Evolutionary conservation across 2,797 vertebrate species (phyloP).

Genomic region (Telmatherina bonti): DNA sequence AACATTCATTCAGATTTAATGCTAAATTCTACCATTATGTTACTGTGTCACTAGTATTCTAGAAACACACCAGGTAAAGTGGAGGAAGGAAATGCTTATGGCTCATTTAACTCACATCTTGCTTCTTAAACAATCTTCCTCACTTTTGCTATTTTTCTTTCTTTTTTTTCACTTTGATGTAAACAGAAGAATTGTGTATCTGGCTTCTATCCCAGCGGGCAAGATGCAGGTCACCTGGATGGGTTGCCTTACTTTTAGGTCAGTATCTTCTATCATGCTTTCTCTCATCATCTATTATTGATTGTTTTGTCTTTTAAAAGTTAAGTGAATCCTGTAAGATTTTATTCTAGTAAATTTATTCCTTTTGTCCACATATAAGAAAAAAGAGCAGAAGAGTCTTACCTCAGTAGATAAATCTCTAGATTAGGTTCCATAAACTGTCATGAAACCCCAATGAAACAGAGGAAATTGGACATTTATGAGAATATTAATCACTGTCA

Average conservation of each 20-base stretch:
- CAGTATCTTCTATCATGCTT: no score
- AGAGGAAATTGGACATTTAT: constrained; percentile 4
- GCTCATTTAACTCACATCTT: not conserved
- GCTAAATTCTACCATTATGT: not conserved
- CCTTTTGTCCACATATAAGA: not conserved
- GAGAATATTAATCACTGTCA: constrained; percentile 17
- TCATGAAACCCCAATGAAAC: not conserved
- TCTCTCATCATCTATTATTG: no score
- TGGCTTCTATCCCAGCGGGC: not conserved
- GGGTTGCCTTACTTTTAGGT: no score
- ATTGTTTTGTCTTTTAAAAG: no score
- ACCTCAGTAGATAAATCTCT: not conserved
- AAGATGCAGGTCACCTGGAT: not conserved
- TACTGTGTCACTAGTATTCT: not conserved
- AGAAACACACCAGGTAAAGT: not conserved
- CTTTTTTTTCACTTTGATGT: not conserved
- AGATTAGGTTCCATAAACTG: not conserved
- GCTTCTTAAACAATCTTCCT: no score
- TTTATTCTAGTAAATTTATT: not conserved
- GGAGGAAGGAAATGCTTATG: not conserved
- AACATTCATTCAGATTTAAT: not conserved
- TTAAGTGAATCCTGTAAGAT: not conserved
- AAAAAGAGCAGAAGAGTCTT: not conserved
- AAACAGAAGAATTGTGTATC: no score
- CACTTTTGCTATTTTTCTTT: not conserved